phyloP scores from a whole-genome alignment of 2,797 vertebrate species.

The Triplophysa yarkandensis region DNA sequence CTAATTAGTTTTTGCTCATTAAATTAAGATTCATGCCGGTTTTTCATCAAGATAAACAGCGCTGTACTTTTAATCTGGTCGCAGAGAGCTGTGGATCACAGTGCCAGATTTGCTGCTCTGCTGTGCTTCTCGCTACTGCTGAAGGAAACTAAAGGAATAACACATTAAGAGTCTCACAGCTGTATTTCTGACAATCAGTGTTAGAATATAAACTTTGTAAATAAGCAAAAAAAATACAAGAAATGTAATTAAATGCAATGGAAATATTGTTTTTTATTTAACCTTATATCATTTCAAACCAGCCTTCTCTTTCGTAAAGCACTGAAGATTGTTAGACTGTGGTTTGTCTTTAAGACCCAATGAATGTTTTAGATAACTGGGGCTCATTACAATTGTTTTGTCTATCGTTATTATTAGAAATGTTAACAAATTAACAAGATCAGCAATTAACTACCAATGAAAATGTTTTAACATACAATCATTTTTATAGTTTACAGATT shows the following conservation, averaged over 20 bases:
- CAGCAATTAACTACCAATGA: no score
- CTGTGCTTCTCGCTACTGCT: slow-evolving; percentile 16
- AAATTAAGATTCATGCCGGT: slow-evolving; percentile 59
- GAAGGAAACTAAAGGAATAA: slow-evolving; percentile 2
- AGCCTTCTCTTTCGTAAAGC: not conserved
- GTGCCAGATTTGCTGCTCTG: slow-evolving; percentile 28
- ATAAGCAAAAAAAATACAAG: not conserved
- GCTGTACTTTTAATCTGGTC: slow-evolving; percentile 45
- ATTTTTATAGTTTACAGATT: no score
- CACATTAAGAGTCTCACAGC: not conserved
- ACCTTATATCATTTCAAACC: not conserved
- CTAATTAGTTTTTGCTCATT: slow-evolving; percentile 64
- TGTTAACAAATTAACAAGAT: no score
- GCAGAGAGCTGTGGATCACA: slow-evolving; percentile 30
- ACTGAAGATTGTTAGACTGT: no score
- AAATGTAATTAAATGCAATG: not conserved
- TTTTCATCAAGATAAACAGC: slow-evolving; percentile 55
- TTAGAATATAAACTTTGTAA: slow-evolving; percentile 9
- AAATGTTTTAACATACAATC: no score
- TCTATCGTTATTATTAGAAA: no score
- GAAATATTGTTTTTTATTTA: not conserved
- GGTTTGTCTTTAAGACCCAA: no score
- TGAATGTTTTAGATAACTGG: no score
- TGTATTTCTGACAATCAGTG: slow-evolving; percentile 11
- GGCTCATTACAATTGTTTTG: no score